phyloP scores from a whole-genome alignment of 2,888 invertebrate genomes.

The Tolmerus cingulatus region DNA sequence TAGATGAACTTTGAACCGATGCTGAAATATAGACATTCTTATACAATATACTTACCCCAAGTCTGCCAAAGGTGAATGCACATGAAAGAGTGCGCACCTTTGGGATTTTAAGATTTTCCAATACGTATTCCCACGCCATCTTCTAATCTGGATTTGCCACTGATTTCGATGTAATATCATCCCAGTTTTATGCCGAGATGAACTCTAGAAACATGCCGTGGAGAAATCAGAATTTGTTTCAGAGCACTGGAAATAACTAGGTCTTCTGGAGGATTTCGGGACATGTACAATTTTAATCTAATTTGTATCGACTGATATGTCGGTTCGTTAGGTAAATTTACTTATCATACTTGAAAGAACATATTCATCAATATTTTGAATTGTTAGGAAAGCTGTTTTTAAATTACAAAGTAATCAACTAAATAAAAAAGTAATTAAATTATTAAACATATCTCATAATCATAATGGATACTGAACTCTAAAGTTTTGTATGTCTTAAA shows the following conservation, averaged over 20 bases:
- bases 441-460: too few relatives aligned
- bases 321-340: background rate
- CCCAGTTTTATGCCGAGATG: background rate
- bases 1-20: background rate
- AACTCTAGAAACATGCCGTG: background rate
- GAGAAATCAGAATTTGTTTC: background rate
- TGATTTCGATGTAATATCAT: background rate
- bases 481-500: too few relatives aligned
- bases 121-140: background rate
- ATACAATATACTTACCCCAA: background rate
- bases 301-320: background rate
- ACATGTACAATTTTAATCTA: background rate
- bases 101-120: background rate
- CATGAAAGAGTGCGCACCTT: background rate
- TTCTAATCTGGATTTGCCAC: background rate
- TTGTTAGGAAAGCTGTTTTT: background rate
- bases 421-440: too few relatives aligned
- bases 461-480: too few relatives aligned
- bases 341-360: background rate
- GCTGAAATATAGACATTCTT: background rate
- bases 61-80: background rate
- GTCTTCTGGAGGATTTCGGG: background rate
- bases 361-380: background rate
- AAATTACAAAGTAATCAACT: too few relatives aligned
- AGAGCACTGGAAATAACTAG: background rate